These are phyloP conservation scores for Drosophila merina DNA, from an alignment of 2,888 invertebrate genomes.

Conservation along the genomic window DNA sequence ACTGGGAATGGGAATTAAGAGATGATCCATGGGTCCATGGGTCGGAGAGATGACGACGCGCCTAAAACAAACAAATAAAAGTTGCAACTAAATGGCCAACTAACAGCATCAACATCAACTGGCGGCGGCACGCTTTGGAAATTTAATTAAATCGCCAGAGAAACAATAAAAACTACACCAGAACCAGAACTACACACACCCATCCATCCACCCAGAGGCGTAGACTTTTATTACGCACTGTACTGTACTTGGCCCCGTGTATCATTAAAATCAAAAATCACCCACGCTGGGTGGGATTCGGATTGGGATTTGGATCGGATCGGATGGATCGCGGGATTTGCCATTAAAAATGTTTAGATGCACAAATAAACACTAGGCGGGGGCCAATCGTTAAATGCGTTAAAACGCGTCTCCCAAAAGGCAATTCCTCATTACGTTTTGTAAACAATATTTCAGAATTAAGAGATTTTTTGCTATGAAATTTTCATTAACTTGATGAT, in stretches of 20 bases:
- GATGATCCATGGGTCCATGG: neutral
- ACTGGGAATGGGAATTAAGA: conserved; percentile 4
- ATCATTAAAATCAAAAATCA: conserved; percentile 78
- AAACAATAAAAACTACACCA: conserved; percentile 67
- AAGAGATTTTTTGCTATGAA: conserved; percentile 3
- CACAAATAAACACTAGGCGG: conserved; percentile 74
- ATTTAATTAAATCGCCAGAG: conserved; percentile 73
- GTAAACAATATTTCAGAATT: conserved; percentile 50
- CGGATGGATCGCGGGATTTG: conserved; percentile 52
- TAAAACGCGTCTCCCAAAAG: conserved; percentile 9
- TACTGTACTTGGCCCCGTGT: conserved; percentile 61
- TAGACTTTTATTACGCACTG: conserved; percentile 64
- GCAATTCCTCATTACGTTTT: conserved; percentile 39
- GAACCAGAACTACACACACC: conserved; percentile 1
- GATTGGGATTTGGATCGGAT: conserved; percentile 9
- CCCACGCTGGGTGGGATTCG: conserved; percentile 60
- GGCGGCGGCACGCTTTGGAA: conserved; percentile 72
- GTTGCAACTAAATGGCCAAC: conserved; percentile 66
- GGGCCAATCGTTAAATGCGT: conserved; percentile 35
- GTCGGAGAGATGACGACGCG: conserved; percentile 63
- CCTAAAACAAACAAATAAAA: conserved; percentile 79
- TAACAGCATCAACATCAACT: conserved; percentile 50
- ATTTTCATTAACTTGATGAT: no score
- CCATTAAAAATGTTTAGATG: conserved; percentile 75
- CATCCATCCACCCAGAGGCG: neutral